These are phyloP conservation scores for Amblyjoppa proteus DNA, from an alignment of 2,888 invertebrate species.

Conservation along the genomic window DNA sequence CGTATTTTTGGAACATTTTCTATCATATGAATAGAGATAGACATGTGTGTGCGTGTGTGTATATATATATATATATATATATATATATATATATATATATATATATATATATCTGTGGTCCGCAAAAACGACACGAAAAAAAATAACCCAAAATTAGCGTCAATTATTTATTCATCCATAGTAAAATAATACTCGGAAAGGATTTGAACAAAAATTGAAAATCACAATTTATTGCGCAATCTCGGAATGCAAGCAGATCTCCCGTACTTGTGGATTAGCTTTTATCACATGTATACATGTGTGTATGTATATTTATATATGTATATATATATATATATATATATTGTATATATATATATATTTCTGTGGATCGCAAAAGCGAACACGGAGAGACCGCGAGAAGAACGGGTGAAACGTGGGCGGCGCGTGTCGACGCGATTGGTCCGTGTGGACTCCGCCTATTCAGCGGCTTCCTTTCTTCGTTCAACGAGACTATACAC, in stretches of 20 bases:
- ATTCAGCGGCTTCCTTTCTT: slow-evolving; percentile 79
- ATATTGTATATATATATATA: not conserved
- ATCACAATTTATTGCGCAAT: not conserved
- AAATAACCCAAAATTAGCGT: no score
- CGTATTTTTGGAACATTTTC: not conserved
- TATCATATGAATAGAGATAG: no score
- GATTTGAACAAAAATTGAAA: not conserved
- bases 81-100: not conserved
- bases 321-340: not conserved
- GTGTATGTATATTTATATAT: not conserved
- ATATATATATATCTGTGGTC: not conserved
- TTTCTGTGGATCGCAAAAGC: slow-evolving; percentile 5
- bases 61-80: no score
- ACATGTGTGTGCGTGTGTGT: no score
- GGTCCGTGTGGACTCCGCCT: slow-evolving; percentile 83
- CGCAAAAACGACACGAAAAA: slow-evolving; percentile 2
- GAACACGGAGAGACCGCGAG: slow-evolving; percentile 68
- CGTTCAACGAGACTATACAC: slow-evolving; percentile 49
- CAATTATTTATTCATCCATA: no score
- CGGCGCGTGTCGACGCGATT: slow-evolving; percentile 82
- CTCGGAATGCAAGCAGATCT: not conserved
- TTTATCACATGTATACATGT: not conserved
- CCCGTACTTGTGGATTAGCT: not conserved
- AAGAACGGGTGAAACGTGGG: slow-evolving; percentile 81
- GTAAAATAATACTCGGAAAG: no score